Percentiles rank a stretch among this genome's conserved stretches.
Conservation (phyloP, 2,113 vertebrate species). For the Trogon surrucura region DNA sequence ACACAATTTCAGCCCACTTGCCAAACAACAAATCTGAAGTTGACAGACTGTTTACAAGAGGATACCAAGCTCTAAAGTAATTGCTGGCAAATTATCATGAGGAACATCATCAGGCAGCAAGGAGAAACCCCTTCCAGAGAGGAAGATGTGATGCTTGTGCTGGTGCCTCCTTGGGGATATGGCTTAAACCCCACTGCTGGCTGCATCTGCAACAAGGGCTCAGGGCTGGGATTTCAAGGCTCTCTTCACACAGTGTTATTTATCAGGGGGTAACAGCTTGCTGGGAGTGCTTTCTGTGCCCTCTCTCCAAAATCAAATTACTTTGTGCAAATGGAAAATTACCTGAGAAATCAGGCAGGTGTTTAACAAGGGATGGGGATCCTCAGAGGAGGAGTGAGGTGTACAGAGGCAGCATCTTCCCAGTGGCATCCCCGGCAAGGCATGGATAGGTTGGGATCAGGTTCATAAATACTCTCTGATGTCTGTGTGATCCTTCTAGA, state of each 20-base stretch:
- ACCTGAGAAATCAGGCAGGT: not conserved
- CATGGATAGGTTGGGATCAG: not conserved
- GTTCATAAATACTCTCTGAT: not conserved
- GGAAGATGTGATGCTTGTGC: not conserved
- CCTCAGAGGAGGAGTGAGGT: not conserved
- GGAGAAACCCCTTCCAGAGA: not conserved
- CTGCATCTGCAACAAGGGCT: not conserved
- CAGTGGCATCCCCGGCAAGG: not conserved
- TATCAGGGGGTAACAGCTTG: not conserved
- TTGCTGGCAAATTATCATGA: not conserved
- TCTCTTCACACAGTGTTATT: not conserved
- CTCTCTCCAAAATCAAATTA: constrained; percentile 9
- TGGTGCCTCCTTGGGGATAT: not conserved
- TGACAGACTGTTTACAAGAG: not conserved
- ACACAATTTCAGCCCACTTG: not conserved
- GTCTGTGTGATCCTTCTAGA: not conserved
- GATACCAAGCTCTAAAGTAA: not conserved
- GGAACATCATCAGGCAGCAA: not conserved
- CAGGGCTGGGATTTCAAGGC: not conserved
- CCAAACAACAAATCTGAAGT: not conserved
- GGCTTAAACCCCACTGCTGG: not conserved
- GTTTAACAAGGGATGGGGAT: not conserved
- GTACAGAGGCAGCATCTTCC: not conserved
- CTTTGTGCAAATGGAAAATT: not conserved
- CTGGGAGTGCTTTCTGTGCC: not conserved